Conservation (phyloP, 1,140 invertebrate species). For the Psix sp. region DNA sequence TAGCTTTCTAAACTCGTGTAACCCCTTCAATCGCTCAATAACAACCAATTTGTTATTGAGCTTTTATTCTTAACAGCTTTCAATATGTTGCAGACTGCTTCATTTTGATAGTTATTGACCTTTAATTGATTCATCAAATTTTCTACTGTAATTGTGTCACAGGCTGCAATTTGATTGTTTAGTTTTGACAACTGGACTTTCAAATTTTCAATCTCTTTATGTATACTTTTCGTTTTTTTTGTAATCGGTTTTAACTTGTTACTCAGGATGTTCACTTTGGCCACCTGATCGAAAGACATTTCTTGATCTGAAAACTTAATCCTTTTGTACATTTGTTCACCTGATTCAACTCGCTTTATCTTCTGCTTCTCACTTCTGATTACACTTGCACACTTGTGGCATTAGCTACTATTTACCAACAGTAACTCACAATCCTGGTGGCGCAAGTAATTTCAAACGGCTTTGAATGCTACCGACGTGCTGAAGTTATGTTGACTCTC, state of each 20-base stretch:
- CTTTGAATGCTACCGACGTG: conserved; percentile 8
- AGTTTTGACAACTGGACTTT: conserved; percentile 5
- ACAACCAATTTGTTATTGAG: conserved; percentile 25
- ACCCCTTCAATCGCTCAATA: no score
- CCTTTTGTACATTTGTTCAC: background rate
- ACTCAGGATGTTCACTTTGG: background rate
- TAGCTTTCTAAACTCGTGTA: no score
- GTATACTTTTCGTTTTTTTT: background rate
- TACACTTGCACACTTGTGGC: conserved; percentile 2
- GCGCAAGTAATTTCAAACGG: background rate
- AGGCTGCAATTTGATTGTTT: background rate
- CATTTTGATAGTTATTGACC: conserved; percentile 3
- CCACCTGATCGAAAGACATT: conserved; percentile 4
- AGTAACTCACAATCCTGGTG: conserved; percentile 10
- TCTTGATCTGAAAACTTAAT: background rate
- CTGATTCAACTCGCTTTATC: background rate
- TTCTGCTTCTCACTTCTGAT: conserved; percentile 6
- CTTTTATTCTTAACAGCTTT: conserved; percentile 13
- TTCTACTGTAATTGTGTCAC: background rate
- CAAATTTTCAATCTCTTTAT: background rate
- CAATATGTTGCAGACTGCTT: conserved; percentile 4
- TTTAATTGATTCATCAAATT: conserved; percentile 7
- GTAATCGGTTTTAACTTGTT: background rate
- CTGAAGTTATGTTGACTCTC: background rate
- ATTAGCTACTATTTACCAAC: conserved; percentile 2